Evolutionary conservation across 2,113 vertebrate genomes (phyloP).

Genomic region (Puffinus mauretanicus): DNA sequence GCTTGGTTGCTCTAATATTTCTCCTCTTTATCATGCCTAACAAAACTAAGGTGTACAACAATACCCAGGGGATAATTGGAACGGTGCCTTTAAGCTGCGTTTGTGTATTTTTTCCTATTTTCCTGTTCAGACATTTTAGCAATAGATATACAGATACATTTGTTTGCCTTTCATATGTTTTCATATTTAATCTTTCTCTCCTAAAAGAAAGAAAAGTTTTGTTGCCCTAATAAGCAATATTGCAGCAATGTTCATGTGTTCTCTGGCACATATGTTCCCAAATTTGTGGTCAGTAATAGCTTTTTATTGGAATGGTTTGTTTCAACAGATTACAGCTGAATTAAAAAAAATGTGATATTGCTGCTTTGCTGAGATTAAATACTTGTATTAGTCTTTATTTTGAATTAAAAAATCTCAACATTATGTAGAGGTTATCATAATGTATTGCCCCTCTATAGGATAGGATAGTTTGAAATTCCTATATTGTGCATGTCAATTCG

Average conservation of each 20-base stretch:
- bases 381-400: not conserved
- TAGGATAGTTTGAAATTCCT: not conserved
- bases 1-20: constrained; percentile 44
- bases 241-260: not conserved
- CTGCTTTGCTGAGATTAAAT: not conserved
- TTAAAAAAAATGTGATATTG: not conserved
- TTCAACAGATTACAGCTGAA: not conserved
- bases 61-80: not conserved
- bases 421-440: not conserved
- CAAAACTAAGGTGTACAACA: constrained; percentile 29
- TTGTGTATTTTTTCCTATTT: not conserved
- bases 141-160: not conserved
- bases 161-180: not conserved
- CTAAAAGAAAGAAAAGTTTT: not conserved
- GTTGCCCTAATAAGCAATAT: not conserved
- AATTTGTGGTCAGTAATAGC: not conserved
- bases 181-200: not conserved
- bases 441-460: not conserved
- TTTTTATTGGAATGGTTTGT: not conserved
- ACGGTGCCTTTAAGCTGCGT: not conserved
- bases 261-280: not conserved
- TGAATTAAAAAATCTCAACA: not conserved
- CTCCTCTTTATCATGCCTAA: not conserved
- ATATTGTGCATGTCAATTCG: not conserved
- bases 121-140: not conserved